A percentile compares a stretch with the other conserved stretches of the same genome.
Evolutionary conservation across 2,113 vertebrate species (phyloP).

Genomic region (Globicephala melas): DNA sequence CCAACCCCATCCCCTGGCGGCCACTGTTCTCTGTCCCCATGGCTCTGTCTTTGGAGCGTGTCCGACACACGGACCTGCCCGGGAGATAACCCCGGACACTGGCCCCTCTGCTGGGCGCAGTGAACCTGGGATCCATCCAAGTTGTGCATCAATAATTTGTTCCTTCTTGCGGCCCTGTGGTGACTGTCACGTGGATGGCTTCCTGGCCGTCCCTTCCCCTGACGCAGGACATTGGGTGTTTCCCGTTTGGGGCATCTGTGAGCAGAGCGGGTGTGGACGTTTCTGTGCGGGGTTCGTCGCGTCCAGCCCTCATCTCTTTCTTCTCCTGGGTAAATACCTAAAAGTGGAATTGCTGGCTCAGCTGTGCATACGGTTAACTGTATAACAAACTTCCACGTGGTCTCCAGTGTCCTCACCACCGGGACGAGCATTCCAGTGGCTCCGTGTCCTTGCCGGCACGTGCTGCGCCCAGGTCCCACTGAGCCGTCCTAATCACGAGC

Average conservation of each 20-base stretch:
- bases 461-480: accelerated
- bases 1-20: not conserved
- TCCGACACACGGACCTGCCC: accelerated
- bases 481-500: not conserved
- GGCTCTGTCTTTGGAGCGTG: accelerated
- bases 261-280: accelerated
- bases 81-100: accelerated
- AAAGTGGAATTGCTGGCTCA: accelerated
- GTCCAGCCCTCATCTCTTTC: accelerated
- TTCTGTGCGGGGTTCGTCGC: accelerated
- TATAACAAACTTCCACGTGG: accelerated
- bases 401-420: accelerated
- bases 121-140: accelerated
- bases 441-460: accelerated
- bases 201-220: not conserved
- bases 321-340: not conserved
- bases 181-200: accelerated
- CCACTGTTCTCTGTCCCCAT: accelerated
- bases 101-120: accelerated
- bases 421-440: accelerated
- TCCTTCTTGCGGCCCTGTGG: accelerated
- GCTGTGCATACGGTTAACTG: accelerated
- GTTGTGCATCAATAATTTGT: accelerated
- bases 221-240: accelerated
- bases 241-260: accelerated